Base-by-base conservation (phyloP, 2,113 vertebrate species). In the Ciconia maguari region DNA sequence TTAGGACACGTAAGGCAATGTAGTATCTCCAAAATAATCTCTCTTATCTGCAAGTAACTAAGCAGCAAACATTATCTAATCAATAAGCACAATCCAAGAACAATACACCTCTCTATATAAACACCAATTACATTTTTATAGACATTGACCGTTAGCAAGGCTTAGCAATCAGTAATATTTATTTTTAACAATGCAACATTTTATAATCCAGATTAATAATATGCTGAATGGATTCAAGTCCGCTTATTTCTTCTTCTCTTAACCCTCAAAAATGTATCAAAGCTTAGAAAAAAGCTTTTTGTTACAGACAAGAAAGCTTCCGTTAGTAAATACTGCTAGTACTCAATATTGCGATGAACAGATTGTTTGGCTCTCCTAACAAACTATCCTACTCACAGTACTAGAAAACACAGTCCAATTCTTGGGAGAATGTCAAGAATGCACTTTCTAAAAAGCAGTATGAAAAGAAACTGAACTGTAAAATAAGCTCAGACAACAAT, bases 61-160 rank as follows among this genome's bases (percentile, higher is more conserved):
- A 94, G 94, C 65, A 96, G 76, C 34, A 68, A 88, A 60, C 16
- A 29, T 80, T 97, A 98, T 97, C 97, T 98, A 97, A 98, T 97
- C 96, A 49, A 87, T 79, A 92, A 89, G 84, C 87, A 61, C 21
- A 86, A 87, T 34, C 61, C 48, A 91, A 92, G 95, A 87, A 94
- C 96, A 97, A 97, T 77, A 97, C 57, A 96, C 51, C 58, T 75
- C 95, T 90, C 41, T 68, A 19, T 51, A 68, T 26, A 69, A 65
- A 54, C 65, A 77, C 57, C 5, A 29, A 96, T 76, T 93, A 70
- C 66, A 10, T 91, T 93, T 96, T 93, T 94, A 93, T 54, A 94
- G 61, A 86, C 95, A 94, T 16, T 65, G 55, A 92, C 65, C 71
- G 69, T 87, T 83, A 91, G 91, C 61, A 93, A 81, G 82, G 82